Evolutionary conservation across 2,113 vertebrate genomes (phyloP), one percentile per base, ranked within the genome.

Genomic region (Takifugu bimaculatus): DNA sequence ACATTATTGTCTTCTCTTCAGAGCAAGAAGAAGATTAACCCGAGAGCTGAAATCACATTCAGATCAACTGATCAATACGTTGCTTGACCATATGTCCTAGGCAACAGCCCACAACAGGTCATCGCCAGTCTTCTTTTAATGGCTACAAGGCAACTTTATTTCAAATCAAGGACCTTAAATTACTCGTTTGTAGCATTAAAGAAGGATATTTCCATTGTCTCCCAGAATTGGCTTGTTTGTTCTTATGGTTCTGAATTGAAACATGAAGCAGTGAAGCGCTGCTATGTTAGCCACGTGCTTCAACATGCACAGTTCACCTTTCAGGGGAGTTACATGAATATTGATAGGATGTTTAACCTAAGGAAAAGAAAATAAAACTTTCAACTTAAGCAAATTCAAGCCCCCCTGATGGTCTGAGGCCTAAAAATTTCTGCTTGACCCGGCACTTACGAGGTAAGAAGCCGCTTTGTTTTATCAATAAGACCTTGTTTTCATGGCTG

Each of bases 401-500:
- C 45, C 72, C 14, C 65, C 70, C 54, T n/a, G 57, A 78, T 68
- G 79, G 80, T 76, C 70, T 57, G 60, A 66, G 73, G 72, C 68
- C 49, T 68, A 47, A 75, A 69, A 43, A 74, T 68, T 85, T 87
- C 79, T 85, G 79, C 77, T 71, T 92, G 89, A 90, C 87, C 86
- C 55, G 77, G 72, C 75, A 84, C 73, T 85, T 81, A 85, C 77
- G 77, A 85, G 72, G 81, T 75, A 84, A 82, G 69, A 76, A 83
- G 81, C 79, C 81, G 88, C 85, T 90, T 93, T 88, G 90, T 92
- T 92, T 92, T 93, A 93, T 94, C 91, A 92, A 87, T 92, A 91
- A 93, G 90, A 92, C 92, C 92, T 93, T 96, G 93, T 95, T 96
- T 96, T 94, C 92, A 89, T 93, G 93, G 93, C 94, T 94, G 94